A percentile compares a stretch with the other conserved stretches of the same genome.
phyloP scores from a whole-genome alignment of 2,888 invertebrate species.

The Hemithea aestivaria region DNA sequence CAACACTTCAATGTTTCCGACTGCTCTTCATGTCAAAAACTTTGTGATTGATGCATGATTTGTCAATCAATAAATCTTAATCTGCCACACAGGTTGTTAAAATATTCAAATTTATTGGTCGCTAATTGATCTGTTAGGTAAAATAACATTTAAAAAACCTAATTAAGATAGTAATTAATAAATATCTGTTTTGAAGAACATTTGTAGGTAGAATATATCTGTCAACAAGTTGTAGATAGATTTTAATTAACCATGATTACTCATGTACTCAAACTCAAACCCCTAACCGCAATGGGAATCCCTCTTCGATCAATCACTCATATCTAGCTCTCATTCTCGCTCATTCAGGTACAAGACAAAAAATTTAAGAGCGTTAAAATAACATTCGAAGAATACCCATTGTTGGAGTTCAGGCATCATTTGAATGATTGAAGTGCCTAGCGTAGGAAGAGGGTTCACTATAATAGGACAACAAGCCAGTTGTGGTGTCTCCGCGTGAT shows the following conservation, averaged over 20 bases:
- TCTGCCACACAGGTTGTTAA: constrained; percentile 5
- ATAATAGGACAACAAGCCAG: constrained; percentile 36
- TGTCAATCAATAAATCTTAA: constrained; percentile 13
- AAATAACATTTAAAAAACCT: constrained; percentile 2
- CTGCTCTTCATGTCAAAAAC: constrained; percentile 13
- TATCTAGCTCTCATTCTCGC: constrained; percentile 32
- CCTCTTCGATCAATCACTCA: too few species aligned
- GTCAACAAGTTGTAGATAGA: constrained; percentile 28
- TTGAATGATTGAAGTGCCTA: constrained; percentile 29
- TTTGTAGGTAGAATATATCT: constrained; percentile 1
- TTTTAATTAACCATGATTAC: too few species aligned
- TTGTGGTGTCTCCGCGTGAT: constrained; percentile 40
- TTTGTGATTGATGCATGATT: constrained; percentile 12
- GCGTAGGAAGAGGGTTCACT: constrained; percentile 44
- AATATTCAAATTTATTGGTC: constrained; percentile 4
- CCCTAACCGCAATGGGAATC: too few species aligned
- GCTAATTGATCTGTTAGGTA: constrained; percentile 5
- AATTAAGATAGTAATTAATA: constrained; percentile 6
- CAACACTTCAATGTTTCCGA: constrained; percentile 25
- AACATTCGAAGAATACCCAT: constrained; percentile 28
- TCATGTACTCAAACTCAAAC: too few species aligned
- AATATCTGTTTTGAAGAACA: constrained; percentile 1
- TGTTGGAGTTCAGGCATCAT: constrained; percentile 9
- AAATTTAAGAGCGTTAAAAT: constrained; percentile 23
- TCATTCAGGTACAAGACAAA: constrained; percentile 20